phyloP scores from a whole-genome alignment of 1,140 invertebrate genomes.

The Orius insidiosus region DNA sequence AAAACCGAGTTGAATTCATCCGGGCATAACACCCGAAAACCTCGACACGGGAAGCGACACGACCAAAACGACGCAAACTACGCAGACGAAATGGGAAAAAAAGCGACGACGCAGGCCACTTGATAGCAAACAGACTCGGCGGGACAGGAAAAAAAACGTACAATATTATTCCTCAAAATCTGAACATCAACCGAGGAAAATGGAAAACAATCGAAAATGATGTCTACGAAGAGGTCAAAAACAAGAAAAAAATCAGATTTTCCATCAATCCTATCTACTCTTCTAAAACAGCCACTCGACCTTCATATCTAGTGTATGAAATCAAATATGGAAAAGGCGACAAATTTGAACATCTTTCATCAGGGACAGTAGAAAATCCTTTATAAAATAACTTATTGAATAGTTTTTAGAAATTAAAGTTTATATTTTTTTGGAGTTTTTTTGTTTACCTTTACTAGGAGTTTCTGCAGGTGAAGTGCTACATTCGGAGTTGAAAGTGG shows the following conservation, averaged over 20 bases:
- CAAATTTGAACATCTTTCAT: too few relatives aligned
- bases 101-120: constrained; percentile 6
- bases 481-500: not conserved
- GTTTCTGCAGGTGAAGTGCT: constrained; percentile 18
- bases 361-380: too few relatives aligned
- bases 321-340: too few relatives aligned
- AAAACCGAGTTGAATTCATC: constrained; percentile 6
- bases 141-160: constrained; percentile 4
- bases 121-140: constrained; percentile 2
- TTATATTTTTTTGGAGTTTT: too few relatives aligned
- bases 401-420: too few relatives aligned
- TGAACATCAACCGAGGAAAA: constrained; percentile 1
- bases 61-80: not conserved
- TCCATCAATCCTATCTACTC: not conserved
- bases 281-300: not conserved
- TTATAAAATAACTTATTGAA: too few relatives aligned
- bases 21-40: not conserved
- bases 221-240: constrained; percentile 2
- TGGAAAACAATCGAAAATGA: constrained; percentile 2
- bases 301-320: not conserved
- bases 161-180: constrained; percentile 4
- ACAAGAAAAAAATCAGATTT: constrained; percentile 1
- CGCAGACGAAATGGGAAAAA: not conserved
- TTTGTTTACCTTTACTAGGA: constrained; percentile 16
- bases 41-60: constrained; percentile 1